Percentiles rank a stretch among this genome's conserved stretches.
phyloP scores from a whole-genome alignment of 2,797 vertebrate genomes.

The Acrossocheilus fasciatus region DNA sequence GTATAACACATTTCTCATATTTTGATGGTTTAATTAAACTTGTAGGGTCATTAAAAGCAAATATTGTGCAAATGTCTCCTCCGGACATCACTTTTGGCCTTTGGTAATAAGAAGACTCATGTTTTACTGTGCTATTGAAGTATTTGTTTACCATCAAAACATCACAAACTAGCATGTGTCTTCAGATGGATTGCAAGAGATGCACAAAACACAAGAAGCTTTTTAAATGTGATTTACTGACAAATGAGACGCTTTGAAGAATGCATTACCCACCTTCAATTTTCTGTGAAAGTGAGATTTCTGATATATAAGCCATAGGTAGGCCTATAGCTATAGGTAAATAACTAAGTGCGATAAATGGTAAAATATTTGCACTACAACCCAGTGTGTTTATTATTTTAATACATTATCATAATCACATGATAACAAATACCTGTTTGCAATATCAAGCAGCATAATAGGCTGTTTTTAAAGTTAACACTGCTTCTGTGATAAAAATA shows the following conservation, averaged over 20 bases:
- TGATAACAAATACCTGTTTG: background rate
- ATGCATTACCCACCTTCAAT: background rate
- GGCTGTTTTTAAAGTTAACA: background rate
- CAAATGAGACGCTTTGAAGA: background rate
- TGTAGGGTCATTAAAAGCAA: background rate
- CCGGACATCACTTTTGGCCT: background rate
- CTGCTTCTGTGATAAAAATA: background rate
- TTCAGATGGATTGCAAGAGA: background rate
- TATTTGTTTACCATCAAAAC: background rate
- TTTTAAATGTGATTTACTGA: background rate
- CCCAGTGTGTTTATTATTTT: background rate
- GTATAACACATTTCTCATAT: background rate
- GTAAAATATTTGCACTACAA: background rate
- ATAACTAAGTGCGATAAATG: background rate
- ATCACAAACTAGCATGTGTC: background rate
- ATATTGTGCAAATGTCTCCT: background rate
- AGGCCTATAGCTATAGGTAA: background rate
- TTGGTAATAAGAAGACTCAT: background rate
- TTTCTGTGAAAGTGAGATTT: background rate
- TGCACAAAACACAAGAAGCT: background rate
- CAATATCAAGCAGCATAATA: background rate
- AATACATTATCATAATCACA: background rate
- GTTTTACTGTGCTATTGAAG: conserved; percentile 2
- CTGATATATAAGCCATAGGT: background rate
- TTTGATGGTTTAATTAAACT: background rate